A percentile compares a stretch with the other conserved stretches of the same genome.
These are phyloP conservation scores for Actinostola sp. DNA, from an alignment of 92 coral and sea anemone species.

Conservation along the genomic window DNA sequence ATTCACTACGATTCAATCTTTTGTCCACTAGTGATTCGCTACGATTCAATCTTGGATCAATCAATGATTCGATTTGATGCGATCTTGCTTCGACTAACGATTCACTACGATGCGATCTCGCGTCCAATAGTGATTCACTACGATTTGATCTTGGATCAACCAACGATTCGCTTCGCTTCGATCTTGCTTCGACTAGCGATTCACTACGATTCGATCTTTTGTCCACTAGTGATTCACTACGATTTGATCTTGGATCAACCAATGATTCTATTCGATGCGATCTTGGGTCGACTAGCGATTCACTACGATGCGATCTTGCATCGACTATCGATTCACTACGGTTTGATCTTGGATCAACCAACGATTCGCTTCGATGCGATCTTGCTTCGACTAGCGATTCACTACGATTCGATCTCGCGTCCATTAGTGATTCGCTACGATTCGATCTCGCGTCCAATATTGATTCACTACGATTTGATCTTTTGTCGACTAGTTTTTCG, in stretches of 20 bases:
- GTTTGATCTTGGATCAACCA: conserved; percentile 45
- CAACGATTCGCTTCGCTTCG: neutral
- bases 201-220: conserved; percentile 8
- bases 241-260: neutral
- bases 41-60: neutral
- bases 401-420: neutral
- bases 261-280: neutral
- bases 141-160: neutral
- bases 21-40: neutral
- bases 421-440: neutral
- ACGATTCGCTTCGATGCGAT: neutral
- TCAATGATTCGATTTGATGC: neutral
- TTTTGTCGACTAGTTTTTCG: neutral
- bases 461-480: conserved; percentile 8
- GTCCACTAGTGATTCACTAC: conserved; percentile 1
- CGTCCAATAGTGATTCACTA: neutral
- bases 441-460: conserved; percentile 6
- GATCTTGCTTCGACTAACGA: neutral
- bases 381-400: conserved; percentile 1
- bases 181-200: neutral
- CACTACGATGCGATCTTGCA: neutral
- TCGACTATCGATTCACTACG: conserved; percentile 21
- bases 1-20: neutral
- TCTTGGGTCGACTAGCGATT: neutral
- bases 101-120: neutral